Conservation (phyloP, 1,140 invertebrate genomes). For the Rhyzopertha dominica region DNA sequence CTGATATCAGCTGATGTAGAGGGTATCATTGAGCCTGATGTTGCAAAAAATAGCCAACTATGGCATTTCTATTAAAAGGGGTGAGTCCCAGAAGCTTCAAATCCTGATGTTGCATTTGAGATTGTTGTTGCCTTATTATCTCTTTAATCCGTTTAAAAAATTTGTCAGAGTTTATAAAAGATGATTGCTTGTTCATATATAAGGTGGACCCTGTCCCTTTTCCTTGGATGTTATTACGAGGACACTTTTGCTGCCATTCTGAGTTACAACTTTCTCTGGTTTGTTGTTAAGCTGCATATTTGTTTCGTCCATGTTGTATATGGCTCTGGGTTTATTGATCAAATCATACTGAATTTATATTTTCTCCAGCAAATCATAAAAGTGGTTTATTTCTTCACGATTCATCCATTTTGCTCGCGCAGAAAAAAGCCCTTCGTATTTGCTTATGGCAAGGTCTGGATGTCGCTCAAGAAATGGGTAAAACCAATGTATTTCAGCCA, state of each 20-base stretch:
- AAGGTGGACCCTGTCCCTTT: too few relatives aligned
- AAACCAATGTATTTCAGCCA: constrained; percentile 31
- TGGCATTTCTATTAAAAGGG: too few relatives aligned
- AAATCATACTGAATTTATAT: constrained; percentile 34
- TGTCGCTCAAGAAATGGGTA: constrained; percentile 26
- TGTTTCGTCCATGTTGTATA: constrained; percentile 45
- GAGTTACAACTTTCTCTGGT: constrained; percentile 41
- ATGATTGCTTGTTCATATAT: too few relatives aligned
- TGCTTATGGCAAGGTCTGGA: constrained; percentile 27
- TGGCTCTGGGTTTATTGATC: constrained; percentile 34
- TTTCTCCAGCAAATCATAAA: constrained; percentile 30
- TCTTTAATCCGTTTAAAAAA: too few relatives aligned
- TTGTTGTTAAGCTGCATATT: constrained; percentile 43
- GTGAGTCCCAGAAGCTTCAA: too few relatives aligned
- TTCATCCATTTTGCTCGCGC: constrained; percentile 22
- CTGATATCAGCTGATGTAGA: too few relatives aligned
- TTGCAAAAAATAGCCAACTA: too few relatives aligned
- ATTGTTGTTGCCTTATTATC: too few relatives aligned
- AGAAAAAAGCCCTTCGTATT: constrained; percentile 32
- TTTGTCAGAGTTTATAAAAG: too few relatives aligned
- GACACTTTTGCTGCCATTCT: constrained; percentile 40
- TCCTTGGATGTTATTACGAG: constrained; percentile 38
- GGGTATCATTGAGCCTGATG: too few relatives aligned
- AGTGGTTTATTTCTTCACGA: constrained; percentile 30
- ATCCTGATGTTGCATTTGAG: too few relatives aligned